Conservation (phyloP, 2,113 vertebrate genomes). For the Cochlearius cochlearius region DNA sequence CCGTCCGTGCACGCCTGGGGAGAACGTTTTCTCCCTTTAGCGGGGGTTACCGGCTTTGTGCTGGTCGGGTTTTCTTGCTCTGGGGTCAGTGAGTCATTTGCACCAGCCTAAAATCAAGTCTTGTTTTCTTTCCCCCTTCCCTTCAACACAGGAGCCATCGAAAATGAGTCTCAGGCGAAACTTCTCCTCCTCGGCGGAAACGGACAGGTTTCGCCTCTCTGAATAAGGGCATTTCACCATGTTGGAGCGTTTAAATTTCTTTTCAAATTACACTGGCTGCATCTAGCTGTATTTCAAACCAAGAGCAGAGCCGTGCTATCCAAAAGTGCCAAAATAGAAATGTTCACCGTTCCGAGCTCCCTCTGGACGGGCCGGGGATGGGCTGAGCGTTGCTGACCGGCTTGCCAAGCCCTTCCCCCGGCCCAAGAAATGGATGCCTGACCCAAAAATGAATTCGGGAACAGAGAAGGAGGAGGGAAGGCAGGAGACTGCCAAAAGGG, state of each 20-base stretch:
- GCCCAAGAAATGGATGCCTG: background rate
- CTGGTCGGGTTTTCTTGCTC: background rate
- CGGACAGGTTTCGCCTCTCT: background rate
- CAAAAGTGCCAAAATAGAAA: background rate
- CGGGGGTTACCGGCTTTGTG: background rate
- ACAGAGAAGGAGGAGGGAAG: constrained; percentile 1
- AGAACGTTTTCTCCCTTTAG: background rate
- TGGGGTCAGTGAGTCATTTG: background rate
- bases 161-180: background rate
- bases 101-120: background rate
- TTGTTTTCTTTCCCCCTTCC: background rate
- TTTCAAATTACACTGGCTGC: background rate
- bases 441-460: constrained; percentile 22
- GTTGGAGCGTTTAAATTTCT: background rate
- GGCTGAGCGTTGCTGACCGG: fast-evolving
- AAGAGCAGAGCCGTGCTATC: background rate
- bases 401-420: too few relatives aligned
- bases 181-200: background rate
- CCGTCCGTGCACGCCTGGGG: fast-evolving
- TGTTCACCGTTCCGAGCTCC: background rate
- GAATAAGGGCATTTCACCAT: background rate
- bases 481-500: constrained; percentile 60
- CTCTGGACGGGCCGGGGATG: fast-evolving
- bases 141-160: background rate
- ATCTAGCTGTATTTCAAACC: background rate